Percentiles rank a stretch among this genome's conserved stretches.
Conservation (phyloP, 2,797 vertebrate genomes). For the Spinus olivaceus region DNA sequence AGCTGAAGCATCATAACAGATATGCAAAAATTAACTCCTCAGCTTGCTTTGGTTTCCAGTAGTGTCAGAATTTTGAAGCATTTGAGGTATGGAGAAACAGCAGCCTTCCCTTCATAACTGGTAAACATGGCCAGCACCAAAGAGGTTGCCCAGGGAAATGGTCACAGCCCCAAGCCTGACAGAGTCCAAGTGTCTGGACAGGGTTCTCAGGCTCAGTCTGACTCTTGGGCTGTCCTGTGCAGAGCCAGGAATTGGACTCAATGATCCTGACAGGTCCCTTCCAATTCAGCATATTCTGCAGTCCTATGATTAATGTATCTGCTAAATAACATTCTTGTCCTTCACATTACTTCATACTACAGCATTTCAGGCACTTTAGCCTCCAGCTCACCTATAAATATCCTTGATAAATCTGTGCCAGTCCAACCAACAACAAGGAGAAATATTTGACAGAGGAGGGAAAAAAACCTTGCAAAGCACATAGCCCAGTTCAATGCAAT, state of each 20-base stretch:
- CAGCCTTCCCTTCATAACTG: neutral
- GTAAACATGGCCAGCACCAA: neutral
- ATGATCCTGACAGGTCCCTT: neutral
- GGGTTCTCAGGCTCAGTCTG: neutral
- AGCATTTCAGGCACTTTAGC: neutral
- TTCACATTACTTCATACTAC: neutral
- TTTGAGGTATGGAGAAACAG: neutral
- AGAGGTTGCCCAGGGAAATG: neutral
- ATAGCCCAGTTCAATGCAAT: neutral
- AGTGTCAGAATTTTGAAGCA: neutral
- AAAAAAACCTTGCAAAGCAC: neutral
- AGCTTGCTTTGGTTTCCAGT: neutral
- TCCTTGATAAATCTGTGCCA: neutral
- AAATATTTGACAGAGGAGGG: neutral
- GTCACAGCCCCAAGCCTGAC: neutral
- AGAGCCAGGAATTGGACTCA: neutral
- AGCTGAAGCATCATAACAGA: neutral
- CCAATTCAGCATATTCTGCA: neutral
- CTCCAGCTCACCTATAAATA: neutral
- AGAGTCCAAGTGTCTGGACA: neutral
- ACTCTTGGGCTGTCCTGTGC: neutral
- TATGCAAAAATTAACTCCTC: neutral
- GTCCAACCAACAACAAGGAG: neutral
- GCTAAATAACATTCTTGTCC: neutral
- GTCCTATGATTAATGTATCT: neutral